Percentiles rank a stretch among this genome's conserved stretches.
Conservation (phyloP, 2,797 vertebrate species). For the Xiphorhynchus erythropygius region DNA sequence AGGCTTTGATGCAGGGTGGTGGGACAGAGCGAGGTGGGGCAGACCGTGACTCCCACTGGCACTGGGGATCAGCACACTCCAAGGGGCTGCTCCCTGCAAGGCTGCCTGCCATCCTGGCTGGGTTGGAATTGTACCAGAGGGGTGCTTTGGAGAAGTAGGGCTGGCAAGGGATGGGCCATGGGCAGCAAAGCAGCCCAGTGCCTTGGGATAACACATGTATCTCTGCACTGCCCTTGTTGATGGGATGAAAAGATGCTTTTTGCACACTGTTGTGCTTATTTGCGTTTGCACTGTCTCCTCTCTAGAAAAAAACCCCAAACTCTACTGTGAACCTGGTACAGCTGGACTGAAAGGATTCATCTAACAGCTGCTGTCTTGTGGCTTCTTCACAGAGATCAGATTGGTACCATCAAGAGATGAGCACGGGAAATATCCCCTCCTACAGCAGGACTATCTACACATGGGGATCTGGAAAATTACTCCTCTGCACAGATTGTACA, state of each 20-base stretch:
- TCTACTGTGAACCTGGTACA: not conserved
- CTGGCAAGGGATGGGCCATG: not conserved
- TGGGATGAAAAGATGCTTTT: not conserved
- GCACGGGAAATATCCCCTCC: not conserved
- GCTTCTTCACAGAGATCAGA: not conserved
- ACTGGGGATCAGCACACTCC: not conserved
- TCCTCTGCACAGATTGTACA: not conserved
- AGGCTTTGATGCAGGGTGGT: not conserved
- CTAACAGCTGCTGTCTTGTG: not conserved
- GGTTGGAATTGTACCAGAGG: not conserved
- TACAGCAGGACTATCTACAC: not conserved
- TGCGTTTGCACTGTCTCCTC: not conserved
- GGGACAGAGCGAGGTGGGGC: not conserved
- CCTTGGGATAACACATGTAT: not conserved
- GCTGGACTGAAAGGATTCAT: not conserved
- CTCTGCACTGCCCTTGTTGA: not conserved
- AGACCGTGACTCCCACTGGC: not conserved
- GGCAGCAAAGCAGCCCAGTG: not conserved
- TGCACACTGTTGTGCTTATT: not conserved
- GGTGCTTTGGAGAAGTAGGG: not conserved
- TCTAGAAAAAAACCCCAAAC: not conserved
- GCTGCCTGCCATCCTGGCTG: not conserved
- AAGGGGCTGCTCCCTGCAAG: not conserved
- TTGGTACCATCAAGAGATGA: not conserved
- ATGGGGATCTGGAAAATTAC: not conserved